Base-by-base conservation (phyloP, 2,888 invertebrate genomes). In the Caenorhabditis zanzibari region DNA sequence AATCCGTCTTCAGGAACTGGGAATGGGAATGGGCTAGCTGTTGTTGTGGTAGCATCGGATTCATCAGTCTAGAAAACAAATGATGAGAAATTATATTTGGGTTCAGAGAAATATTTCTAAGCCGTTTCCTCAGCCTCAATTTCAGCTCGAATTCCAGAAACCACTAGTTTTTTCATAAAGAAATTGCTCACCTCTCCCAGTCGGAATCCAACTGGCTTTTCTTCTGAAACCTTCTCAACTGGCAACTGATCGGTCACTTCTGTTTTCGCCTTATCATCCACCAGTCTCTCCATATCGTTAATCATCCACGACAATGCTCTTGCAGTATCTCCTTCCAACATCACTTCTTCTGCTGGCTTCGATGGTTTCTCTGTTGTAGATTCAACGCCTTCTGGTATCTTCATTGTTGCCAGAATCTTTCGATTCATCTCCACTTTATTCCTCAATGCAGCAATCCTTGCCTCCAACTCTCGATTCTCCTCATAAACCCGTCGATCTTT, bases 221-320 rank as follows among this genome's bases (percentile, higher is more conserved):
- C 61, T 47, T 79, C 83, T 32, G 49, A 71, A 32, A 76, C 52
- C 22, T 69, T 81, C 32, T 85, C 84, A 26, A 82, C 63, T 22
- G 68, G 56, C 44, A 80, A 35, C 32, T 26, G 59, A 58, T 84
- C 87, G 38, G 58, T 54, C 16, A 82, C 64, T 14, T 72, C 63
- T 0, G 68, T 75, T 24, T 32, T 72, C 10, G 47, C 59, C 19
- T 84, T 81, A 49, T 85, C 81, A 7, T 58, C 84, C 0, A 88
- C 86, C 10, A 88, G 71, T 58, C 84, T 72, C 28, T 88, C 87
- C 90, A 91, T 91, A 76, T 91, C 90, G 9, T 87, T 89, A 26
- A 91, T 83, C 84, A 91, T 85, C 90, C 90, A 91, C 28, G 88
- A 88, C 7, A 91, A 72, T 41, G 91, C 91, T 56, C 86, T 74